Evolutionary conservation across 2,888 invertebrate species (phyloP).

Genomic region (Parnassius apollo): DNA sequence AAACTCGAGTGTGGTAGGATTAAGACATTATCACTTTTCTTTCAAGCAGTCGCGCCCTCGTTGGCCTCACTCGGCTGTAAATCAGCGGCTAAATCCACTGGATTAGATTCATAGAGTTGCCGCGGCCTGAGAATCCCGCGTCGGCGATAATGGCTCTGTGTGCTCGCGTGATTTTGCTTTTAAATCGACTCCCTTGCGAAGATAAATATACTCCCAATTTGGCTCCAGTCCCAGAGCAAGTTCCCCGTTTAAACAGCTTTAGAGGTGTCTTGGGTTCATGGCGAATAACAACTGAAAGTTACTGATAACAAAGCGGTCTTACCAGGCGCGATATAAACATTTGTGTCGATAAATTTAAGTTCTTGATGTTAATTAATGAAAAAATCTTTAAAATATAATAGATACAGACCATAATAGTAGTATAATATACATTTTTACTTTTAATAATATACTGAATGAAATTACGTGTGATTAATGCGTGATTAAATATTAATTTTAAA

Average conservation of each 20-base stretch:
- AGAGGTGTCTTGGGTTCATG: slow-evolving; percentile 61
- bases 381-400: neutral
- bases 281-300: slow-evolving; percentile 61
- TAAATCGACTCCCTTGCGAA: slow-evolving; percentile 74
- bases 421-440: no score
- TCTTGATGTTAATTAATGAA: slow-evolving; percentile 3
- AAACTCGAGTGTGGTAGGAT: slow-evolving; percentile 81
- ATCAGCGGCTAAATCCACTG: slow-evolving; percentile 80
- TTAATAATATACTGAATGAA: no score
- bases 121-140: slow-evolving; percentile 74
- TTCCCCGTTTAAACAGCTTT: slow-evolving; percentile 68
- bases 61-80: slow-evolving; percentile 73
- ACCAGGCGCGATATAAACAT: slow-evolving; percentile 26
- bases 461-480: no score
- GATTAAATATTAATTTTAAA: no score
- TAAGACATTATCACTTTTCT: slow-evolving; percentile 86
- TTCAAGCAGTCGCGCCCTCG: slow-evolving; percentile 75
- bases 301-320: slow-evolving; percentile 63
- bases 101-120: slow-evolving; percentile 82
- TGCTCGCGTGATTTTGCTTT: slow-evolving; percentile 79
- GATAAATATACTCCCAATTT: slow-evolving; percentile 77
- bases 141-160: slow-evolving; percentile 76
- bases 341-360: slow-evolving; percentile 24
- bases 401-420: neutral
- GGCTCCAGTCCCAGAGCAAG: slow-evolving; percentile 57